Evolutionary conservation across 23 tunicate genomes (phyloP).

Genomic region (Botrylloides violaceus): DNA sequence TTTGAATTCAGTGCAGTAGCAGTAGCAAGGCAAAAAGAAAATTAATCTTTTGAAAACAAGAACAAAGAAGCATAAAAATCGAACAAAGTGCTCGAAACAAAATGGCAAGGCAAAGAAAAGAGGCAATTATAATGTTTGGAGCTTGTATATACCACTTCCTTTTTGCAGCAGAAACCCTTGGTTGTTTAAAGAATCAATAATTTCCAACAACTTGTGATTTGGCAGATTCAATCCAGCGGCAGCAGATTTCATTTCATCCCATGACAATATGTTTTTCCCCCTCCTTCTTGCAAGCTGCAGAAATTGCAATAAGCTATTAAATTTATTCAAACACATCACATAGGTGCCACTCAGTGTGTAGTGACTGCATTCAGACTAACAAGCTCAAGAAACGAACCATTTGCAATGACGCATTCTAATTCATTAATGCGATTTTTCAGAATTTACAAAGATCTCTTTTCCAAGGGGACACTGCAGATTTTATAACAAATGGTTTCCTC

Average conservation of each 20-base stretch:
- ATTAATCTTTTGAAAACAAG: neutral
- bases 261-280: slow-evolving; percentile 24
- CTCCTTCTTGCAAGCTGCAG: slow-evolving; percentile 37
- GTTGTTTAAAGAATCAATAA: slow-evolving; percentile 61
- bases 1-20: neutral
- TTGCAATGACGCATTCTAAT: too few species aligned
- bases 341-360: too few species aligned
- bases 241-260: slow-evolving; percentile 38
- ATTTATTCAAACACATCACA: too few species aligned
- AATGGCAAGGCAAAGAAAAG: neutral
- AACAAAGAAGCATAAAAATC: neutral
- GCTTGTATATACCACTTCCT: slow-evolving; percentile 62
- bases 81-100: neutral
- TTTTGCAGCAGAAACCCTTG: slow-evolving; percentile 68
- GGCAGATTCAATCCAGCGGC: slow-evolving; percentile 45
- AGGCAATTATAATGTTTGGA: slow-evolving; percentile 29
- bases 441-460: too few species aligned
- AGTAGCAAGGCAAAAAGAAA: neutral
- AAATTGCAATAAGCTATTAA: too few species aligned
- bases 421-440: too few species aligned
- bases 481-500: too few species aligned
- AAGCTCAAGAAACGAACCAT: too few species aligned
- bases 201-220: slow-evolving; percentile 15
- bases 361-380: too few species aligned
- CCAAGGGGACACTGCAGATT: too few species aligned